Conservation (phyloP, 2,113 vertebrate species). For the Rhea americana region DNA sequence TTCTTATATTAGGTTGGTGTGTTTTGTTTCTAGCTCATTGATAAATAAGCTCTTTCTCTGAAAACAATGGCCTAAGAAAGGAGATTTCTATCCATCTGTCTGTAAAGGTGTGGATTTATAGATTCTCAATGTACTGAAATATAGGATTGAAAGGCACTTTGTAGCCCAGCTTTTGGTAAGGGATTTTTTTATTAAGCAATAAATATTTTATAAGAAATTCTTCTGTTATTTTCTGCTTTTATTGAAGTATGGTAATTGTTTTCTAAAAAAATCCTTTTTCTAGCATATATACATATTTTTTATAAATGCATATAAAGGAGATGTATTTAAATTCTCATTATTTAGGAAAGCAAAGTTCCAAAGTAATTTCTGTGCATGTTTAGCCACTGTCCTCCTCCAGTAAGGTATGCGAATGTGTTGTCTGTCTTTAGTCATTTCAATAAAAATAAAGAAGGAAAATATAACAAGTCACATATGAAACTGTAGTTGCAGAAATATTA, state of each 20-base stretch:
- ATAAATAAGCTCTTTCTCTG: neutral
- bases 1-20: neutral
- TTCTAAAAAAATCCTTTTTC: neutral
- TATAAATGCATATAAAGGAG: too few relatives aligned
- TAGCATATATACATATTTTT: neutral
- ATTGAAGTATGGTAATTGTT: neutral
- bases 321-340: neutral
- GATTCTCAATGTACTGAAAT: neutral
- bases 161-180: neutral
- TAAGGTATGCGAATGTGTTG: neutral
- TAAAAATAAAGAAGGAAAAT: neutral
- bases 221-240: neutral
- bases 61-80: neutral
- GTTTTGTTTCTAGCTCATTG: neutral
- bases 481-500: neutral
- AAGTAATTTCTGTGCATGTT: neutral
- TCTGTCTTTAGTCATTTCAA: neutral
- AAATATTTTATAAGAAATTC: neutral
- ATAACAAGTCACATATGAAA: rapidly evolving
- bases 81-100: neutral
- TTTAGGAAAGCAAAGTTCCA: neutral
- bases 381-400: neutral
- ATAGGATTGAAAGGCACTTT: neutral
- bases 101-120: neutral
- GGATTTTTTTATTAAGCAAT: neutral